A percentile compares a stretch with the other conserved stretches of the same genome.
Evolutionary conservation across 2,113 vertebrate species (phyloP).

Genomic region (Pelobates fuscus): DNA sequence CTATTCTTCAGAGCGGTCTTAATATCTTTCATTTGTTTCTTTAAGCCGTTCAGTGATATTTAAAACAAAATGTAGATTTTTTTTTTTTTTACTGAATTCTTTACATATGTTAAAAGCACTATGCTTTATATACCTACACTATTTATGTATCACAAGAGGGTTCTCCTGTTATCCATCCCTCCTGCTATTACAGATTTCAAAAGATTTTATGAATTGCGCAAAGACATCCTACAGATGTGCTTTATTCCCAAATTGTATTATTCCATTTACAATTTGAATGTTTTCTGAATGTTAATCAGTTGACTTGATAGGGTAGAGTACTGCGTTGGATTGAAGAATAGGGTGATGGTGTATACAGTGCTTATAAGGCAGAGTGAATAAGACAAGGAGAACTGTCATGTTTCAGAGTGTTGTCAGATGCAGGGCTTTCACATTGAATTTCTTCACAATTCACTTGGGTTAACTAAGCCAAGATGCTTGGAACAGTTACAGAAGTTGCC

Average conservation of each 20-base stretch:
- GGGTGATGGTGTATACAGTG: not conserved
- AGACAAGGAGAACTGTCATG: not conserved
- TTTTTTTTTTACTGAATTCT: conserved; percentile 33
- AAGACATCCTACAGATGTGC: conserved; percentile 19
- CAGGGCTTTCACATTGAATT: not conserved
- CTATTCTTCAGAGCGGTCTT: conserved; percentile 3
- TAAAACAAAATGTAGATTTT: conserved; percentile 34
- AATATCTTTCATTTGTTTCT: conserved; percentile 31
- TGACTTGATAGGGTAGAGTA: not conserved
- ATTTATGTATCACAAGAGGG: conserved; percentile 43
- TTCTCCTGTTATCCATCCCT: conserved; percentile 38
- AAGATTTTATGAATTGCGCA: conserved; percentile 40
- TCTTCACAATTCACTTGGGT: not conserved
- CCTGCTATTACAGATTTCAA: conserved; percentile 40
- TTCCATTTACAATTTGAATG: conserved; percentile 35
- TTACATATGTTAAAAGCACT: conserved; percentile 33
- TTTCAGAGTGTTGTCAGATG: not conserved
- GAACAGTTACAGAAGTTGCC: too few relatives aligned
- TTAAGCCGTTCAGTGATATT: conserved; percentile 28
- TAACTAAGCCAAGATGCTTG: not conserved
- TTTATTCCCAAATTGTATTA: conserved; percentile 24
- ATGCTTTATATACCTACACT: conserved; percentile 29
- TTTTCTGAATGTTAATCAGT: conserved; percentile 43
- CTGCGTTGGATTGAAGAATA: not conserved
- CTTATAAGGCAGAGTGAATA: not conserved